These are phyloP conservation scores for Cantharis rufa DNA, from an alignment of 2,888 invertebrate genomes.

Conservation along the genomic window DNA sequence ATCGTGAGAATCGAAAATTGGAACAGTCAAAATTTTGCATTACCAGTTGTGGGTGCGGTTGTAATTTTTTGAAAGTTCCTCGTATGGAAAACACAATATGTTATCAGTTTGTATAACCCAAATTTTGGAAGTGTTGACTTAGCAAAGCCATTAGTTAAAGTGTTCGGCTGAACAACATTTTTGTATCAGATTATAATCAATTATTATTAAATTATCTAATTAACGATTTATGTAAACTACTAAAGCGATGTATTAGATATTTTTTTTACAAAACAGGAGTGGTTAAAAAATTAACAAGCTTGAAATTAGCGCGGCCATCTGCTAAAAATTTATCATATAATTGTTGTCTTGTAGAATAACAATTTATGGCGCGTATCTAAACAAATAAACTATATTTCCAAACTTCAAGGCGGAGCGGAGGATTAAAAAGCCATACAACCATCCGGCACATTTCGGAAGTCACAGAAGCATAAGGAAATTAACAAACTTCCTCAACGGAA, in stretches of 20 bases:
- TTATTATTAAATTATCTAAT: not conserved
- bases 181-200: not conserved
- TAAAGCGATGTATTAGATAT: not conserved
- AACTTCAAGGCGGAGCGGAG: not conserved
- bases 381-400: conserved; percentile 4
- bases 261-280: not conserved
- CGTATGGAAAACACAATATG: not conserved
- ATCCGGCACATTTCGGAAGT: conserved; percentile 13
- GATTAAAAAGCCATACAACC: conserved; percentile 13
- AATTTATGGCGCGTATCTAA: conserved; percentile 20
- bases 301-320: not conserved
- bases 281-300: not conserved
- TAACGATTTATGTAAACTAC: not conserved
- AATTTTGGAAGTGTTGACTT: not conserved
- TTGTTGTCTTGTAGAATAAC: not conserved
- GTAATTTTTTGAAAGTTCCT: not conserved
- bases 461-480: conserved; percentile 17
- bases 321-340: not conserved
- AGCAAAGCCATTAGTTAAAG: not conserved
- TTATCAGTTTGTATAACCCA: not conserved
- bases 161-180: not conserved
- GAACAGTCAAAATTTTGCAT: not conserved
- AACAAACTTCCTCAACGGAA: conserved; percentile 8
- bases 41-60: not conserved
- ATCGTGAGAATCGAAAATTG: not conserved